Percentiles rank a stretch among this genome's conserved stretches.
phyloP scores from a whole-genome alignment of 2,797 vertebrate genomes.

The Rhinella marina region DNA sequence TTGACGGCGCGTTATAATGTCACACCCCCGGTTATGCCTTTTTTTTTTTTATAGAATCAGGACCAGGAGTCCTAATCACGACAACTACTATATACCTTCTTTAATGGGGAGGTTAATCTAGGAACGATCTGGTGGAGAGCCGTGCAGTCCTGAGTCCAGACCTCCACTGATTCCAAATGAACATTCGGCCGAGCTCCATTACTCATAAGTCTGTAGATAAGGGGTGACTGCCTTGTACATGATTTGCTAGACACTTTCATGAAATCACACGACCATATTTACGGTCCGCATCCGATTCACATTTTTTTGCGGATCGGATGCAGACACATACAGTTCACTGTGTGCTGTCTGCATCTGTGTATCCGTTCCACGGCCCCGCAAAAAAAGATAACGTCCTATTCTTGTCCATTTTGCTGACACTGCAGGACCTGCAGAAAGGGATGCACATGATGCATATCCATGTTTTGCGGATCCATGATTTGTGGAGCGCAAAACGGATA shows the following conservation, averaged over 20 bases:
- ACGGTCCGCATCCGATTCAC: no score
- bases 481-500: no score
- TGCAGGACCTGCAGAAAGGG: no score
- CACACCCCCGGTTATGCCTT: background rate
- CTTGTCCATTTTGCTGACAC: no score
- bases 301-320: no score
- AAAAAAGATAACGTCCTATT: no score
- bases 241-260: background rate
- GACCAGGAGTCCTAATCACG: background rate
- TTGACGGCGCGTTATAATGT: background rate
- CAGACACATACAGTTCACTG: no score
- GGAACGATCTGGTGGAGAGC: background rate
- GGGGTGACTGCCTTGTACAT: background rate
- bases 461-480: no score
- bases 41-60: background rate
- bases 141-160: background rate
- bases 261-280: no score
- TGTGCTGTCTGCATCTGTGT: no score
- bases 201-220: background rate
- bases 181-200: background rate
- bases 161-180: background rate
- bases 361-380: no score
- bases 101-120: background rate
- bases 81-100: background rate
- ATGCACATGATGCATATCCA: no score